These are phyloP conservation scores for Lynx canadensis DNA, from an alignment of 2,113 vertebrate species.

Conservation along the genomic window DNA sequence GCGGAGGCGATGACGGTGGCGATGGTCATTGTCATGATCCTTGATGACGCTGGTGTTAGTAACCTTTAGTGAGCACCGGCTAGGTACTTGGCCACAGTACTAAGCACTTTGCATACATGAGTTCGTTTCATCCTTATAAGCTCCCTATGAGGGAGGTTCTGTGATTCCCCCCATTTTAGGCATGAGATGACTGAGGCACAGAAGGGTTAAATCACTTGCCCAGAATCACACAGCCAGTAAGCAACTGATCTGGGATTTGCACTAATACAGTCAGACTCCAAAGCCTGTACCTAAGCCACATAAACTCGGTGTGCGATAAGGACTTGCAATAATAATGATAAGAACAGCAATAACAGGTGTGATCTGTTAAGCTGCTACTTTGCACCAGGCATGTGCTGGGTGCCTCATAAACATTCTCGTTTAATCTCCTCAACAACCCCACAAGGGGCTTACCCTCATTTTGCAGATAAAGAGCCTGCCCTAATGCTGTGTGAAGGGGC, in stretches of 20 bases:
- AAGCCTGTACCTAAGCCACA: neutral
- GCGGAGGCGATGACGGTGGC: rapidly evolving
- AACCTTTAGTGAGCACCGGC: neutral
- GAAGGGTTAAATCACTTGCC: neutral
- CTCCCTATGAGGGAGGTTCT: neutral
- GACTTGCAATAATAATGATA: neutral
- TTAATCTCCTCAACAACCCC: neutral
- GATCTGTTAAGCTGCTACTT: neutral
- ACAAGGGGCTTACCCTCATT: neutral
- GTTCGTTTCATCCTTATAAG: neutral
- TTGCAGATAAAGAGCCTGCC: neutral
- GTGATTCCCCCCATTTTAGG: neutral
- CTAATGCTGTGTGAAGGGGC: neutral
- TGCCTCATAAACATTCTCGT: neutral
- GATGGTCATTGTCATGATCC: neutral
- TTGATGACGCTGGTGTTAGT: neutral
- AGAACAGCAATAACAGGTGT: neutral
- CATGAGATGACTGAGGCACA: neutral
- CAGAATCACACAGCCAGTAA: neutral
- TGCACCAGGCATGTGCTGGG: neutral
- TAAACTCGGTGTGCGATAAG: neutral
- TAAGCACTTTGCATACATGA: neutral
- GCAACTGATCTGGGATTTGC: neutral
- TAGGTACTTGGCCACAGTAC: neutral
- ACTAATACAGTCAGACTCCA: neutral